Percentiles rank a stretch among this genome's conserved stretches.
Evolutionary conservation across 2,888 invertebrate species (phyloP).

Genomic region (Spodoptera exigua): DNA sequence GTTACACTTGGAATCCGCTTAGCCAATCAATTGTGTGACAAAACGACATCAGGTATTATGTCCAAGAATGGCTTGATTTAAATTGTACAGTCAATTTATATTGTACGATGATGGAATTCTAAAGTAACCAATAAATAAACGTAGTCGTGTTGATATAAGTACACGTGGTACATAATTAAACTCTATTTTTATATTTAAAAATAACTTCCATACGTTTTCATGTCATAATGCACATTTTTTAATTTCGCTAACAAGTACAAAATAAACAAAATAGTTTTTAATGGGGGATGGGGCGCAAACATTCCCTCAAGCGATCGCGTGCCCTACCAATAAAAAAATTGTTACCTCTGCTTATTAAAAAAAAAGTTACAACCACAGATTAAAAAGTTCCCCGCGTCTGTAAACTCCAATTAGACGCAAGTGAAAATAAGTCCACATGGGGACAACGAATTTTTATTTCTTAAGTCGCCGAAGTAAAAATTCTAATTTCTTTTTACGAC

Average conservation of each 20-base stretch:
- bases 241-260: conserved; percentile 22
- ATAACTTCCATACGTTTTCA: no score
- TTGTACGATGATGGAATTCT: no score
- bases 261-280: conserved; percentile 43
- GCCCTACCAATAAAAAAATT: conserved; percentile 50
- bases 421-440: conserved; percentile 60
- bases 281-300: conserved; percentile 25
- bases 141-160: no score
- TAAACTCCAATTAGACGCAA: conserved; percentile 57
- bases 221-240: not conserved
- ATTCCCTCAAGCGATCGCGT: conserved; percentile 35
- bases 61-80: no score
- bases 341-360: conserved; percentile 50
- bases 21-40: conserved; percentile 3
- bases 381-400: conserved; percentile 59
- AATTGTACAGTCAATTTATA: no score
- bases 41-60: no score
- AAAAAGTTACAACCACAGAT: conserved; percentile 56
- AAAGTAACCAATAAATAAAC: no score
- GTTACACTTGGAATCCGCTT: no score
- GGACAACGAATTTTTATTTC: conserved; percentile 59
- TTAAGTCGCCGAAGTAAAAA: conserved; percentile 52
- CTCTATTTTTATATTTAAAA: no score
- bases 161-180: no score
- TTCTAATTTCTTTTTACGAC: conserved; percentile 61